Evolutionary conservation across 2,888 invertebrate genomes (phyloP).

Genomic region (Chloromyia formosa): DNA sequence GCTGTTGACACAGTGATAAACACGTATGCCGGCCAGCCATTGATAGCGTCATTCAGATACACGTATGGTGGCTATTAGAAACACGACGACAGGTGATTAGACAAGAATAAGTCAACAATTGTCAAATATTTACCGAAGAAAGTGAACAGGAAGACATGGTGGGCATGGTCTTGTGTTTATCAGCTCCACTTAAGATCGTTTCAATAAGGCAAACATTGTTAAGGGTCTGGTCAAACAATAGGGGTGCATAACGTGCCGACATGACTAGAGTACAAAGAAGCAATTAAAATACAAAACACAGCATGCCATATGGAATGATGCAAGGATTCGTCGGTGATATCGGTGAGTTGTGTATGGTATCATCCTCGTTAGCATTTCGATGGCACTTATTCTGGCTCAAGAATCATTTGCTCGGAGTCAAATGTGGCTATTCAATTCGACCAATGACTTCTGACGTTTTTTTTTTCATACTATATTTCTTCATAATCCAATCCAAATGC

Average conservation of each 20-base stretch:
- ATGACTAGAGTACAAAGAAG: neutral
- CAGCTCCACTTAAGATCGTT: slow-evolving; percentile 33
- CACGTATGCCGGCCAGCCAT: neutral
- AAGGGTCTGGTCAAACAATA: slow-evolving; percentile 26
- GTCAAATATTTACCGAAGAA: slow-evolving; percentile 36
- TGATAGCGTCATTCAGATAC: no score
- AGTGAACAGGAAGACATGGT: slow-evolving; percentile 2
- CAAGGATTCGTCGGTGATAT: no score
- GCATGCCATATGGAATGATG: no score
- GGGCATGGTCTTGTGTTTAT: neutral
- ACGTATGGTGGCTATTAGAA: slow-evolving; percentile 24
- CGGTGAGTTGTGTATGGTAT: no score
- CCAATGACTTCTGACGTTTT: no score
- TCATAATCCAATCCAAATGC: no score
- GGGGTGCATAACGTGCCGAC: neutral
- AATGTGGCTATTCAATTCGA: no score
- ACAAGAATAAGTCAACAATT: slow-evolving; percentile 33
- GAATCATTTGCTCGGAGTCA: no score
- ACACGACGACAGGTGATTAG: slow-evolving; percentile 38
- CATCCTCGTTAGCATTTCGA: no score
- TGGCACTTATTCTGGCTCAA: no score
- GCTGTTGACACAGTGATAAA: slow-evolving; percentile 25
- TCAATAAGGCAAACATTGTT: slow-evolving; percentile 20
- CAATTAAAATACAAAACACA: no score
- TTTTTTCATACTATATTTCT: no score